A percentile compares a stretch with the other conserved stretches of the same genome.
phyloP scores from a whole-genome alignment of 2,888 invertebrate species.

The Phalera bucephala region DNA sequence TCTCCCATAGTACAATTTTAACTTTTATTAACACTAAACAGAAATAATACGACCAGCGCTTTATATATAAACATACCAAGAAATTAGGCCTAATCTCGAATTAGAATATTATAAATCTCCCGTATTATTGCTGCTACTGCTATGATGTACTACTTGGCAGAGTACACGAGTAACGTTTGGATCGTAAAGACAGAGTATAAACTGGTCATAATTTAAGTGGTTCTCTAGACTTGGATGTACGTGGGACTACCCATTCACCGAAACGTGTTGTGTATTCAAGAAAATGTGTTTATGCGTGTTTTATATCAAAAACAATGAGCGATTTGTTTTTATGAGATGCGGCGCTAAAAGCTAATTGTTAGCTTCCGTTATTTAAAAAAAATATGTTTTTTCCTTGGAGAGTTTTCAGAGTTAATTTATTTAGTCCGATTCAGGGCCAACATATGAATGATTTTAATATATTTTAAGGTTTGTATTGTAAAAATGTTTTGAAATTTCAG shows the following conservation, averaged over 20 bases:
- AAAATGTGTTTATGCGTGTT: not conserved
- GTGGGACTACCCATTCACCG: conserved; percentile 31
- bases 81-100: conserved; percentile 23
- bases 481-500: too few relatives aligned
- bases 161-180: conserved; percentile 40
- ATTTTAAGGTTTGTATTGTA: too few relatives aligned
- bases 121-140: conserved; percentile 18
- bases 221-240: conserved; percentile 18
- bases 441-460: too few relatives aligned
- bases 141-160: conserved; percentile 22
- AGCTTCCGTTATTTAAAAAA: conserved; percentile 9
- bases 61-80: not conserved
- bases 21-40: not conserved
- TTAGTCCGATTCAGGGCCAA: not conserved
- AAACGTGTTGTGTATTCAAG: not conserved
- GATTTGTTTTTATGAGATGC: conserved; percentile 13
- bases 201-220: conserved; percentile 30
- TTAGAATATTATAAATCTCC: conserved; percentile 18
- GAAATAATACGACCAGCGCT: not conserved
- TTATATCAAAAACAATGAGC: conserved; percentile 16
- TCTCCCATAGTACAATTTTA: too few relatives aligned
- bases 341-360: conserved; percentile 9
- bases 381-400: conserved; percentile 1
- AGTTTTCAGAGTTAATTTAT: not conserved
- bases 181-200: conserved; percentile 38